phyloP scores from a whole-genome alignment of 2,113 vertebrate species.

The Petrocephalus zakoni region DNA sequence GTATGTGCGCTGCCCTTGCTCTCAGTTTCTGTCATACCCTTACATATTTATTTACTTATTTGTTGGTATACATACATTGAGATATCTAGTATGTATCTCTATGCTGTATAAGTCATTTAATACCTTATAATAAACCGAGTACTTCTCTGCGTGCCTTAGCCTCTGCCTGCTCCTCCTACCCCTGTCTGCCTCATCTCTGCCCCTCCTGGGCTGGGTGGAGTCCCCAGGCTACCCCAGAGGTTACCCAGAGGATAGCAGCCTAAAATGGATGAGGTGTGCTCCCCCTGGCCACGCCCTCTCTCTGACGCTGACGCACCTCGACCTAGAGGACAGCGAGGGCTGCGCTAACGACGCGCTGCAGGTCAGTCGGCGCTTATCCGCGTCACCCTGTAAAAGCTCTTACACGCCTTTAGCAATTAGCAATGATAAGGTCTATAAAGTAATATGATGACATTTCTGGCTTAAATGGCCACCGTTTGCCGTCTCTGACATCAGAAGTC shows the following conservation, averaged over 20 bases:
- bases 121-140: background rate
- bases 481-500: background rate
- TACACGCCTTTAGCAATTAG: background rate
- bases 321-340: conserved; percentile 75
- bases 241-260: conserved; percentile 64
- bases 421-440: background rate
- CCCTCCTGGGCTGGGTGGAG: conserved; percentile 72
- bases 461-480: background rate
- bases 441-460: background rate
- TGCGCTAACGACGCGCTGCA: conserved; percentile 80
- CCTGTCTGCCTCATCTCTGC: conserved; percentile 9
- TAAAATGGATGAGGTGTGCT: conserved; percentile 76
- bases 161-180: conserved; percentile 28
- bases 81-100: background rate
- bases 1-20: background rate
- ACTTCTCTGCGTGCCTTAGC: conserved; percentile 5
- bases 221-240: conserved; percentile 81
- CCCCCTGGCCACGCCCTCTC: conserved; percentile 66
- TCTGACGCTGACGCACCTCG: conserved; percentile 77
- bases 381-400: background rate
- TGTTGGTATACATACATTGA: background rate
- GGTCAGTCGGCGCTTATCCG: conserved; percentile 49
- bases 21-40: background rate
- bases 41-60: background rate
- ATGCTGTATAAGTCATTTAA: background rate